Evolutionary conservation across 30 jellyfish, hydroid and myxozoan species (phyloP), one percentile per base, ranked within the genome.

Genomic region (Nemopilema nomurai): DNA sequence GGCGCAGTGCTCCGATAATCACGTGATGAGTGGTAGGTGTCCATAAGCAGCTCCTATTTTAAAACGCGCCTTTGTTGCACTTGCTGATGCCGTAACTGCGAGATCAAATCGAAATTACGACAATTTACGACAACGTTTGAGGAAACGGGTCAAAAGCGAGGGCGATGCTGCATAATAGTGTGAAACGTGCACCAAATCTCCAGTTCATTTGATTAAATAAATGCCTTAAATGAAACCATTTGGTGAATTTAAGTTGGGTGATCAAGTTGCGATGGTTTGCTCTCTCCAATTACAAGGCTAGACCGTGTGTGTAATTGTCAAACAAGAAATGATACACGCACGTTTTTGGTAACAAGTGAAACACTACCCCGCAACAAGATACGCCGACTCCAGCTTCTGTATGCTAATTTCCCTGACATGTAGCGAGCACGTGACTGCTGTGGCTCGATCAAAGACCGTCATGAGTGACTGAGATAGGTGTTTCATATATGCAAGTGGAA

Each of bases 1-100:
- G 74, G 88, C 84, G 17, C 96, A 92, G 74, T 92, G 98, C 50
- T 84, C 90, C 22, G 90, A 71, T 17, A 76, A 92, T 73, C 72
- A 89, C 50, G 92, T 92, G 17, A 69, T 92, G 57, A 92, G 97
- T 68, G 98, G 98, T 92, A 84, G 26, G 82, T 50, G 6, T 13
- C 57, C 13, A 41, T 41, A 41, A 41, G 57, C 57, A 41, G 6
- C 57, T 41, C 13, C 13, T 41, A 6, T 41, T 41, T 41, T 6
- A 41, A 41, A 41, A 13, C 13, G 57, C 13, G 57, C 6, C n/a
- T n/a, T n/a, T n/a, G n/a, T n/a, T n/a, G n/a, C n/a, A n/a, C n/a
- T n/a, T n/a, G n/a, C n/a, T n/a, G n/a, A n/a, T n/a, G n/a, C n/a
- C n/a, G n/a, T n/a, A n/a, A n/a, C n/a, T n/a, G n/a, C n/a, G n/a